Percentiles rank a stretch among this genome's conserved stretches.
These are phyloP conservation scores for Botrylloides violaceus DNA, from an alignment of 23 tunicate genomes.

Conservation along the genomic window DNA sequence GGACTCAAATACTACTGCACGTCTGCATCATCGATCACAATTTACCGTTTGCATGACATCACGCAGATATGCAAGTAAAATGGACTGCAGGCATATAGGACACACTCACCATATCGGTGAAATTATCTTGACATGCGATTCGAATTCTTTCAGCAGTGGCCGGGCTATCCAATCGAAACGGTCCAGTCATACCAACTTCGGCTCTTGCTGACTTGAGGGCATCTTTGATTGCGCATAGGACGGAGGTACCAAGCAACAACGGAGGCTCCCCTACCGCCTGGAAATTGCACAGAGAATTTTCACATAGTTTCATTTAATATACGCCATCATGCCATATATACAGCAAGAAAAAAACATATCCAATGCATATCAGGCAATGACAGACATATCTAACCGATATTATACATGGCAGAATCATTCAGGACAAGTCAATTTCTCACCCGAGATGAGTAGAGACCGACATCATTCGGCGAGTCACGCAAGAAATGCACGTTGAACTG, in stretches of 20 bases:
- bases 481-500: slow-evolving; percentile 78
- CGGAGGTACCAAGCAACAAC: slow-evolving; percentile 65
- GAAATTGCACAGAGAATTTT: too few relatives aligned
- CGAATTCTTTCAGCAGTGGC: slow-evolving; percentile 87
- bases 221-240: slow-evolving; percentile 80
- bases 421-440: slow-evolving; percentile 15
- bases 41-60: too few relatives aligned
- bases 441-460: slow-evolving; percentile 61
- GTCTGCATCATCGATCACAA: too few relatives aligned
- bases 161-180: slow-evolving; percentile 70
- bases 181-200: slow-evolving; percentile 38
- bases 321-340: too few relatives aligned
- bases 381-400: too few relatives aligned
- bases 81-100: too few relatives aligned
- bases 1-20: too few relatives aligned
- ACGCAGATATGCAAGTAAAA: too few relatives aligned
- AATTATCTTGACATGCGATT: slow-evolving; percentile 64
- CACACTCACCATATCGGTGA: slow-evolving; percentile 42
- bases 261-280: slow-evolving; percentile 97
- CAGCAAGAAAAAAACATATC: too few relatives aligned
- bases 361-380: too few relatives aligned
- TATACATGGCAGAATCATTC: neutral
- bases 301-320: too few relatives aligned
- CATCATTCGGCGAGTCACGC: slow-evolving; percentile 34
- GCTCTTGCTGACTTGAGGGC: slow-evolving; percentile 53